Evolutionary conservation across 2,888 invertebrate genomes (phyloP).

Genomic region (Meliscaeva auricollis): DNA sequence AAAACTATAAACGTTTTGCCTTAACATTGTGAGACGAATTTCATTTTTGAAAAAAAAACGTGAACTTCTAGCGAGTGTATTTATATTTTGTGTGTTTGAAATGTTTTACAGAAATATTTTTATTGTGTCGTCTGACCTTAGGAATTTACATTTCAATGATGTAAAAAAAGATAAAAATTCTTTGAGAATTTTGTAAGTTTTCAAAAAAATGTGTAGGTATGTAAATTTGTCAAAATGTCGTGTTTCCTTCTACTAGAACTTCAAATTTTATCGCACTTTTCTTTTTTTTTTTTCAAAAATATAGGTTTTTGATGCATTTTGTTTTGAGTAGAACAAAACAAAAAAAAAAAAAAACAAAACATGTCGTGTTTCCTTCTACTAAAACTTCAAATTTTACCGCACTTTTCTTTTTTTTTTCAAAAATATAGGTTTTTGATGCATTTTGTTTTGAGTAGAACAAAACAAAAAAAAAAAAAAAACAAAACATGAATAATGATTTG

Average conservation of each 20-base stretch:
- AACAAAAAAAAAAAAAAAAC: background rate
- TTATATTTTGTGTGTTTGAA: background rate
- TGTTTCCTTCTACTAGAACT: background rate
- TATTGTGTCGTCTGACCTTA: conserved; percentile 36
- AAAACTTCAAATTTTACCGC: background rate
- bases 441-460: background rate
- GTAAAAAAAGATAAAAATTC: conserved; percentile 18
- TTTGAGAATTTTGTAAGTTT: background rate
- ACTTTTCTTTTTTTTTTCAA: no score
- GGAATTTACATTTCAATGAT: conserved; percentile 10
- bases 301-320: no score
- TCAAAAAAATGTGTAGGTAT: background rate
- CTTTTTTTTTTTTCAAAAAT: no score
- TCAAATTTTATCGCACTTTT: background rate
- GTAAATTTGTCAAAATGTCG: conserved; percentile 18
- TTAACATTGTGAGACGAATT: conserved; percentile 14
- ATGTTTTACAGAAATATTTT: background rate
- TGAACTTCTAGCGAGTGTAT: background rate
- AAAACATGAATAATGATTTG: conserved; percentile 12
- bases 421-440: no score
- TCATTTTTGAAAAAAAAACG: conserved; percentile 2
- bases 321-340: background rate
- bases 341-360: background rate
- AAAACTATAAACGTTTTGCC: conserved; percentile 20
- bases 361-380: background rate